A percentile compares a stretch with the other conserved stretches of the same genome.
These are phyloP conservation scores for Stictocephala bisonia DNA, from an alignment of 2,888 invertebrate genomes.

Conservation along the genomic window DNA sequence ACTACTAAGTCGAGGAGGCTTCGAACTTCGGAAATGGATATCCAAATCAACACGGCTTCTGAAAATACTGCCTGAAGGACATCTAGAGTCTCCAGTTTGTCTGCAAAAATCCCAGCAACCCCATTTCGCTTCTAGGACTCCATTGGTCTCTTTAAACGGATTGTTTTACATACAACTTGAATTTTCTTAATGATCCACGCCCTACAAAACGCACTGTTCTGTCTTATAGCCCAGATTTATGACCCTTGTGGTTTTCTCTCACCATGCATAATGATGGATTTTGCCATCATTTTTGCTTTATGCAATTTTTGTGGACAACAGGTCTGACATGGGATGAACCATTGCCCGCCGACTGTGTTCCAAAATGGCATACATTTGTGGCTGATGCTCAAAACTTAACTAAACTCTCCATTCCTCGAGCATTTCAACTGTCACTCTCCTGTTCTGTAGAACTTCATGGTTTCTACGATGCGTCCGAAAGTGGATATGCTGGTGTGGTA, in stretches of 20 bases:
- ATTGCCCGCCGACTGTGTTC: background rate
- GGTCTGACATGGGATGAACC: constrained; percentile 27
- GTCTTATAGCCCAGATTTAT: constrained; percentile 21
- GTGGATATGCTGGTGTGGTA: constrained; percentile 45
- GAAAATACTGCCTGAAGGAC: too few species aligned
- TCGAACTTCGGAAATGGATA: too few species aligned
- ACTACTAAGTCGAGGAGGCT: too few species aligned
- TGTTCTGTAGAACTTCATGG: constrained; percentile 40
- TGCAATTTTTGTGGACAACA: constrained; percentile 22
- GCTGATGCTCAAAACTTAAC: background rate
- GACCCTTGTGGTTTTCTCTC: constrained; percentile 18
- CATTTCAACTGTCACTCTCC: background rate
- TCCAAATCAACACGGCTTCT: too few species aligned
- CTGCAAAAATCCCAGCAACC: background rate
- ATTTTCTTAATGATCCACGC: background rate
- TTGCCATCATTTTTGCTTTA: constrained; percentile 21
- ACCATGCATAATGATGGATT: too few species aligned
- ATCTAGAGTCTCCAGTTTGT: too few species aligned
- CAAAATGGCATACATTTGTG: constrained; percentile 22
- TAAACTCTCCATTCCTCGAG: constrained; percentile 10
- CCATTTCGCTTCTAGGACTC: constrained; percentile 1
- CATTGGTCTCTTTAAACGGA: background rate
- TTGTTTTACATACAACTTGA: constrained; percentile 11
- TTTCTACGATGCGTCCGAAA: constrained; percentile 47
- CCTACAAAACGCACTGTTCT: background rate